Base-by-base conservation (phyloP, 2,888 invertebrate genomes). In the Holacanthella duospinosa region DNA sequence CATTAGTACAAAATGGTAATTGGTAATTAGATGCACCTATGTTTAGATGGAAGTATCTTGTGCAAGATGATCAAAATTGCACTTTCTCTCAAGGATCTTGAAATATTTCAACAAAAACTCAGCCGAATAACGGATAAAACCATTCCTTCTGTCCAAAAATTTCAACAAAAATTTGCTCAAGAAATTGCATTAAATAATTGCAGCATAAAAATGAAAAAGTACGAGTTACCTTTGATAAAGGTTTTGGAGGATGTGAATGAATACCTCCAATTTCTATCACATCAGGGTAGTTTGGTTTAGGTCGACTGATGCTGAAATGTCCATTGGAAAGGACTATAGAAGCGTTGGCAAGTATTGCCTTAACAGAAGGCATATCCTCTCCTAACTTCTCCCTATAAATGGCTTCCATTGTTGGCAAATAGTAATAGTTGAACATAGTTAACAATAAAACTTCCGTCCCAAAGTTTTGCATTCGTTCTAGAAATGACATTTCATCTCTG, bases 191-290 rank as follows among this genome's bases (percentile, higher is more conserved):
- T n/a, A n/a, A n/a, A n/a, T n/a, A n/a, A n/a, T n/a, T n/a, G n/a
- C n/a, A n/a, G n/a, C n/a, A n/a, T n/a, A n/a, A n/a, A n/a, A n/a
- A n/a, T n/a, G n/a, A n/a, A n/a, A n/a, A n/a, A n/a, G n/a, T n/a
- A n/a, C 16, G 16, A 36, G 16, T 36, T 36, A 61, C 61, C 43
- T 26, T 29, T 43, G 61, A 56, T 24, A 64, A 55, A 21, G 62
- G 59, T 29, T 64, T 64, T 1, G 36, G 9, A 9, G 62, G 62
- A n/a, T 53, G 9, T 19, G 21, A 56, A 28, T 56, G 56, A 6
- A 56, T 56, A 24, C 56, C 56, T 6, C 56, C 56, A 6, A 56
- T 26, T 27, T 56, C 29, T 12, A 56, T 56, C 19, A 56, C 28
- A 28, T 56, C 27, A 9, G 56, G 56, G 6, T 24, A 12, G 26